Conservation (phyloP, 2,797 vertebrate genomes). For the Cossypha niveicapilla region DNA sequence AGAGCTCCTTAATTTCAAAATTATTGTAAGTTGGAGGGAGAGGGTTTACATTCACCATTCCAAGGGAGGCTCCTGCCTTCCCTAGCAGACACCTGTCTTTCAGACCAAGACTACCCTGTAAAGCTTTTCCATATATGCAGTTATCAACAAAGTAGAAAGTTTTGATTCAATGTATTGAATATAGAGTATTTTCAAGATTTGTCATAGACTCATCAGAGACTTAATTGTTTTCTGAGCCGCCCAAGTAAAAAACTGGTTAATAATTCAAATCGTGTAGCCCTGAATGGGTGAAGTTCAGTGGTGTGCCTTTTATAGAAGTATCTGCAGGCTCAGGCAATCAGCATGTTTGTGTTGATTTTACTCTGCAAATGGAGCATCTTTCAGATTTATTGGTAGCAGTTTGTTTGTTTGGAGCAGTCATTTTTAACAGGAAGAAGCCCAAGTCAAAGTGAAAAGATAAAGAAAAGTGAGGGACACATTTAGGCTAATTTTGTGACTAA, state of each 20-base stretch:
- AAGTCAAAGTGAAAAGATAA: background rate
- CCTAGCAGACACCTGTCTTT: too few species aligned
- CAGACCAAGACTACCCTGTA: background rate
- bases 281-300: background rate
- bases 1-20: too few species aligned
- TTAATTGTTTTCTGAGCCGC: background rate
- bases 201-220: background rate
- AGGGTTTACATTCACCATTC: too few species aligned
- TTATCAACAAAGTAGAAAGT: background rate
- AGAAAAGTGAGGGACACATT: background rate
- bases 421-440: background rate
- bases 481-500: background rate
- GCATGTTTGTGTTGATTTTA: background rate
- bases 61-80: too few species aligned
- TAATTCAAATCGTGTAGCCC: background rate
- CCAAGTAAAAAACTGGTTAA: background rate
- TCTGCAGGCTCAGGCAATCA: background rate
- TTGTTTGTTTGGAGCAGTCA: background rate
- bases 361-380: background rate
- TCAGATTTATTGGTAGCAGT: background rate
- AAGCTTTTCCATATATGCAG: background rate
- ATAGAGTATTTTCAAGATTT: background rate
- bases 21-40: too few species aligned
- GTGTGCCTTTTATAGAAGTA: background rate
- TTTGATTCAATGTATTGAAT: background rate